Conservation (phyloP, 2,797 vertebrate species). For the Onychomys torridus region DNA sequence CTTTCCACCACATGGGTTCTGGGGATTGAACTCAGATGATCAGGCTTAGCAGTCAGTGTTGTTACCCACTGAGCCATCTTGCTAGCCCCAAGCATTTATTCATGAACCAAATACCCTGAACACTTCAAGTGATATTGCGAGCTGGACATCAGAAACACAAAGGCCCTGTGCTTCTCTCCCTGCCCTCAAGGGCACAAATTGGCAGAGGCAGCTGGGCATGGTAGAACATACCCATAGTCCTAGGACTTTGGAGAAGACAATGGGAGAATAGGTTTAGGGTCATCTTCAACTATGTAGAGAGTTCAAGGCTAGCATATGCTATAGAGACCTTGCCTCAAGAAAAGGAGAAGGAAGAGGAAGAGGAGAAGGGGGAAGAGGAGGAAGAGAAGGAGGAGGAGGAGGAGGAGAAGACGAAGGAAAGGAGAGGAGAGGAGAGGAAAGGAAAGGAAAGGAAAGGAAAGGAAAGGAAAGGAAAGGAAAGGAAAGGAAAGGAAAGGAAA, state of each 20-base stretch:
- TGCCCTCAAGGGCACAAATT: not conserved
- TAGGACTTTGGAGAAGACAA: no score
- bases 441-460: no score
- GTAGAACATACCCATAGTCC: no score
- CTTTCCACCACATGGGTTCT: not conserved
- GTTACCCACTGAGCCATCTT: not conserved
- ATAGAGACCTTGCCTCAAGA: not conserved
- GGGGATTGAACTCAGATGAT: not conserved
- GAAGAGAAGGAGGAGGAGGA: not conserved
- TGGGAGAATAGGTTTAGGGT: not conserved
- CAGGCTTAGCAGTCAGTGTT: not conserved
- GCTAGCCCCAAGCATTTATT: not conserved
- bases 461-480: no score
- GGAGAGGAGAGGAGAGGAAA: not conserved
- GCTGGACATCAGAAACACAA: not conserved
- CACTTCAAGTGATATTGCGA: not conserved
- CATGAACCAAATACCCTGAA: not conserved
- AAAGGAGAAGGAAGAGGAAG: not conserved
- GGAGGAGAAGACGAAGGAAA: rapidly evolving
- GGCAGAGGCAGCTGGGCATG: not conserved
- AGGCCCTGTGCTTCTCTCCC: not conserved
- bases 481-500: not conserved
- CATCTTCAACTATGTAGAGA: not conserved
- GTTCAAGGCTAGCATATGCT: not conserved
- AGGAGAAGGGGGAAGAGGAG: not conserved